phyloP scores from a whole-genome alignment of 2,888 invertebrate genomes.

The Chrysolina haemoptera region DNA sequence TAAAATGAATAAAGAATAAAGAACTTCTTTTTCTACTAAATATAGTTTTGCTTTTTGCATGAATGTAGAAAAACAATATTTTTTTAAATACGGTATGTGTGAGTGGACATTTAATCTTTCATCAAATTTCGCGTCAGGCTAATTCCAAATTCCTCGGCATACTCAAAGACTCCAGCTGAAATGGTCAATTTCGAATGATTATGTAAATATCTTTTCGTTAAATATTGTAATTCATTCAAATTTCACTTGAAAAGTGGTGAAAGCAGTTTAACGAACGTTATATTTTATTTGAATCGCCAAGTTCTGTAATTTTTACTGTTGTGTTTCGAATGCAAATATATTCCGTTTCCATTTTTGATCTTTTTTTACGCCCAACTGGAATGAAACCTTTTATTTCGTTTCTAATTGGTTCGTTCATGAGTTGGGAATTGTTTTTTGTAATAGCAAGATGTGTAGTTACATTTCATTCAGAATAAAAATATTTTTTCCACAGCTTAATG shows the following conservation, averaged over 20 bases:
- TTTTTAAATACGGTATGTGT: no score
- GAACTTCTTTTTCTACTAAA: no score
- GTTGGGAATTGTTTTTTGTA: not conserved
- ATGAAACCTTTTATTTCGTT: constrained; percentile 42
- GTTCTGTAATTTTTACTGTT: constrained; percentile 48
- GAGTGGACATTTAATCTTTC: not conserved
- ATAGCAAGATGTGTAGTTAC: not conserved
- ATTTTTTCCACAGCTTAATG: not conserved
- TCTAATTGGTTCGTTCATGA: constrained; percentile 47
- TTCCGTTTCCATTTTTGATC: constrained; percentile 49
- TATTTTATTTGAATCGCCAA: constrained; percentile 53
- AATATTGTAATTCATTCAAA: constrained; percentile 50
- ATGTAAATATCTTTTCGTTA: constrained; percentile 46
- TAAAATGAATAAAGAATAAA: no score
- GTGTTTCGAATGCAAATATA: constrained; percentile 50
- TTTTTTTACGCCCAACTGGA: constrained; percentile 43
- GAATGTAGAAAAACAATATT: no score
- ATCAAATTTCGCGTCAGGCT: not conserved
- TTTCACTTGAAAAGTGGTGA: constrained; percentile 49
- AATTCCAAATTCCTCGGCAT: not conserved
- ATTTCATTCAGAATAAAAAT: not conserved
- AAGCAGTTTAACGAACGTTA: constrained; percentile 50
- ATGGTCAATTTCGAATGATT: constrained; percentile 31
- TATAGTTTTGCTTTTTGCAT: no score
- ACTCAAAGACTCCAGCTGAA: constrained; percentile 8